phyloP scores from a whole-genome alignment of 2,888 invertebrate species.

The Noctua pronuba region DNA sequence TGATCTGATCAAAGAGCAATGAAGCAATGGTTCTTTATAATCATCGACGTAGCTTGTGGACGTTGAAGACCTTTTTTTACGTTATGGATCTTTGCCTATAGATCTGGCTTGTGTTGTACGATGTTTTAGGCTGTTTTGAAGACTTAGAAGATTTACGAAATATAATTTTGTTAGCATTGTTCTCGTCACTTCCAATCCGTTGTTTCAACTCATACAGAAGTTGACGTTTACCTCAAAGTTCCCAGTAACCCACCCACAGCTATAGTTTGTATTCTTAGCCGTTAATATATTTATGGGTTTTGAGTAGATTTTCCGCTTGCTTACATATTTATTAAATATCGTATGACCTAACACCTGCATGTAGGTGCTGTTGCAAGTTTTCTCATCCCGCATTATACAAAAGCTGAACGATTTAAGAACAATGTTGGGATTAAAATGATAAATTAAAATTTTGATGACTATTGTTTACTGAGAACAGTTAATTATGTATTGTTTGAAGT shows the following conservation, averaged over 20 bases:
- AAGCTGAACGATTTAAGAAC: constrained; percentile 47
- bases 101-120: neutral
- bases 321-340: neutral
- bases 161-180: neutral
- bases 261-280: neutral
- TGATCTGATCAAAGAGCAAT: constrained; percentile 38
- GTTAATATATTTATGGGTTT: neutral
- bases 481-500: constrained; percentile 69
- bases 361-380: constrained; percentile 10
- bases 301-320: neutral
- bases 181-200: neutral
- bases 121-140: neutral
- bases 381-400: constrained; percentile 20
- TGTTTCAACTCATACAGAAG: neutral
- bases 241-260: neutral
- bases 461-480: constrained; percentile 66
- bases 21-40: constrained; percentile 4
- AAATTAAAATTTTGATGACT: constrained; percentile 57
- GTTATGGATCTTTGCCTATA: neutral
- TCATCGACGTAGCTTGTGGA: neutral
- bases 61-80: neutral
- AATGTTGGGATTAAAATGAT: constrained; percentile 63
- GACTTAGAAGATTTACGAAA: neutral
- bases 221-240: neutral
- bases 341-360: neutral